Evolutionary conservation across 2,797 vertebrate species (phyloP), one percentile per base, ranked within the genome.

Genomic region (Paedocypris micromegethes): DNA sequence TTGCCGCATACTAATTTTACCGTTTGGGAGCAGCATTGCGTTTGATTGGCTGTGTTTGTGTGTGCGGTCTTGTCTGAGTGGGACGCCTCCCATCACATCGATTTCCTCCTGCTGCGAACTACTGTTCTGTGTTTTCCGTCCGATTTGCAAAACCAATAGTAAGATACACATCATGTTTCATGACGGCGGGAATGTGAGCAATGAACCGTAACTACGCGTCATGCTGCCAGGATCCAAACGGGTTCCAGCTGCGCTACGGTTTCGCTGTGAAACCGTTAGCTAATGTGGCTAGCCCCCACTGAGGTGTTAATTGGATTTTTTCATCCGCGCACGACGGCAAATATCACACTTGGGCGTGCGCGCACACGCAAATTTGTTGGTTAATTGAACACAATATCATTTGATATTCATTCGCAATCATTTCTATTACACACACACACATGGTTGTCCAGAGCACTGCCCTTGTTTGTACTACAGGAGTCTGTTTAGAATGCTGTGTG

Each of bases 401-500:
- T 75, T 71, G 64, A 59, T 53, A 69, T 75, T 73, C 66, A 74
- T 70, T 73, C 45, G n/a, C 41, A 53, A 72, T 56, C 53, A 64
- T 64, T 72, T 70, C 59, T 9, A 68, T 61, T 67, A 60, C 62
- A 47, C 49, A 55, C 58, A 59, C 58, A 60, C 52, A 64, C 64
- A 23, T 23, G 23, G 23, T 69, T 42, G 65, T 64, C 73, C 73
- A 67, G 39, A 45, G 51, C 53, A 48, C 58, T 49, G 38, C 37
- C 72, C 64, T 75, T 42, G 65, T 78, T 74, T 78, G 72, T 61
- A 72, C 70, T 78, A 73, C 65, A 44, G 49, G 64, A 72, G 66
- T 75, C 75, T 77, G 54, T 72, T 72, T 23, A 23, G 23, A 23
- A 23, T 23, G 23, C 23, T 23, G 23, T 23, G 23, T 23, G 23